Evolutionary conservation across 2,113 vertebrate genomes (phyloP).

Genomic region (Panthera tigris): DNA sequence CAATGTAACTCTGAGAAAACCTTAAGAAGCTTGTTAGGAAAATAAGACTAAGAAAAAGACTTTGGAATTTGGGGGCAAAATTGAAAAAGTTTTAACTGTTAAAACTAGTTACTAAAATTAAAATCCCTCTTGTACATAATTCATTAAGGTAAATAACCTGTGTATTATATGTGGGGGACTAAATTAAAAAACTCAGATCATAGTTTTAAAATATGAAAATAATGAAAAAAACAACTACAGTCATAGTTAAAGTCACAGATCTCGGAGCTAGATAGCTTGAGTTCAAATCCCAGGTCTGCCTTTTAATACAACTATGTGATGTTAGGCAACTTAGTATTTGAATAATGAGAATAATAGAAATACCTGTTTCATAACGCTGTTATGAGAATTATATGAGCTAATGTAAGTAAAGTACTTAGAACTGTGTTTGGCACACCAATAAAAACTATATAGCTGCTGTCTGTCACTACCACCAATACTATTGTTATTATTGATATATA

Average conservation of each 20-base stretch:
- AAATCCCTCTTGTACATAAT: conserved; percentile 21
- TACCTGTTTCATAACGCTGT: background rate
- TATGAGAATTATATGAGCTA: background rate
- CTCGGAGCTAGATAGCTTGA: background rate
- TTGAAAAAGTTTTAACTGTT: background rate
- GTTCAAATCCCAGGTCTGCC: background rate
- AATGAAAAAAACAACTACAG: background rate
- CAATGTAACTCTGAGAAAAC: background rate
- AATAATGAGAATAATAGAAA: background rate
- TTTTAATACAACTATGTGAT: background rate
- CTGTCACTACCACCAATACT: background rate
- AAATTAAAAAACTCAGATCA: background rate
- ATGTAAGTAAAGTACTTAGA: background rate
- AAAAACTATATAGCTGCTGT: background rate
- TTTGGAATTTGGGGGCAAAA: conserved; percentile 12
- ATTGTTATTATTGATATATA: background rate
- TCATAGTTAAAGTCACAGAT: conserved; percentile 39
- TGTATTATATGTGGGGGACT: background rate
- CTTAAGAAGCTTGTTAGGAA: conserved; percentile 17
- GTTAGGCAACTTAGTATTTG: conserved; percentile 16
- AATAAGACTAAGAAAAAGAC: background rate
- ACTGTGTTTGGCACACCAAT: background rate
- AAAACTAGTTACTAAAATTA: conserved; percentile 35
- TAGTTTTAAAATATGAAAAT: background rate
- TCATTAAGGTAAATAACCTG: background rate